phyloP scores from a whole-genome alignment of 2,797 vertebrate genomes.

The Alcedo atthis region DNA sequence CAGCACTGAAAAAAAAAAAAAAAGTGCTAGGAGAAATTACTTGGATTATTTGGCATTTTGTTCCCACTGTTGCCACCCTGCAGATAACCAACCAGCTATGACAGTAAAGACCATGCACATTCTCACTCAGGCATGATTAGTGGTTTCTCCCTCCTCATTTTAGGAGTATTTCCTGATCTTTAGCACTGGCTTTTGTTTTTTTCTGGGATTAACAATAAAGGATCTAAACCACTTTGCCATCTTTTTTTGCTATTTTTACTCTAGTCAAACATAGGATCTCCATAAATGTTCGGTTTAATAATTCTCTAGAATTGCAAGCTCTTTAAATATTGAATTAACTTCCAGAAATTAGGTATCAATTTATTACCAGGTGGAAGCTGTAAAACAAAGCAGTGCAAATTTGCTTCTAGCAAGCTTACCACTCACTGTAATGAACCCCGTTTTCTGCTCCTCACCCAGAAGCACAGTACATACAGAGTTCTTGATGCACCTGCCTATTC shows the following conservation, averaged over 20 bases:
- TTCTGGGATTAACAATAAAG: slow-evolving; percentile 18
- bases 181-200: slow-evolving; percentile 58
- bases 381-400: background rate
- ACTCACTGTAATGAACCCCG: background rate
- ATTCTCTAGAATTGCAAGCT: background rate
- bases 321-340: background rate
- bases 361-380: background rate
- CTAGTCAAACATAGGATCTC: background rate
- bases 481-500: background rate
- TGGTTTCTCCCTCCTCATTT: slow-evolving; percentile 46
- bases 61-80: slow-evolving; percentile 33
- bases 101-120: background rate
- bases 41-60: slow-evolving; percentile 18
- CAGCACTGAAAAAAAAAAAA: background rate
- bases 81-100: slow-evolving; percentile 49
- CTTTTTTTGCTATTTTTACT: slow-evolving; percentile 24
- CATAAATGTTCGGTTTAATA: background rate
- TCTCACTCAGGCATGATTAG: background rate
- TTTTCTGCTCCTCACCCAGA: background rate
- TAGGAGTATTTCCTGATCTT: slow-evolving; percentile 53
- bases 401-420: background rate
- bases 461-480: background rate
- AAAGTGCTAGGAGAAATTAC: background rate
- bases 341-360: background rate
- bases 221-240: slow-evolving; percentile 32